Percentiles rank a stretch among this genome's conserved stretches.
Conservation (phyloP, 2,888 invertebrate genomes). For the Isoperla grammatica region DNA sequence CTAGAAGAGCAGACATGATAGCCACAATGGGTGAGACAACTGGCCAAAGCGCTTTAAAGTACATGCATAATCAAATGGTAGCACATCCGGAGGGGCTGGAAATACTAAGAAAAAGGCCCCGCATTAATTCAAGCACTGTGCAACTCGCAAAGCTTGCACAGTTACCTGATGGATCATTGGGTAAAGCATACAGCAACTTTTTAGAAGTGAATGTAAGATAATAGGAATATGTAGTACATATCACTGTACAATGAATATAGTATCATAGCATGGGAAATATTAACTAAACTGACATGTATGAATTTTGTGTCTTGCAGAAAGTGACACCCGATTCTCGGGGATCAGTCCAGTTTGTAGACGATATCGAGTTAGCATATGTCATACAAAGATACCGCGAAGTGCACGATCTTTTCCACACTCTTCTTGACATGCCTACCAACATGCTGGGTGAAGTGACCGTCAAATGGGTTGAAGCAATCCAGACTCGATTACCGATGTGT, state of each 20-base stretch:
- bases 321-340: constrained; percentile 90
- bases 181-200: constrained; percentile 80
- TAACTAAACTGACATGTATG: not conserved
- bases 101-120: constrained; percentile 70
- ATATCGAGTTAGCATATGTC: constrained; percentile 86
- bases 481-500: constrained; percentile 95
- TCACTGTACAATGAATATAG: not conserved
- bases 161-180: constrained; percentile 77
- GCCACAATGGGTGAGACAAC: constrained; percentile 93
- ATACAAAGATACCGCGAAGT: constrained; percentile 97
- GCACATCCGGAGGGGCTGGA: constrained; percentile 67
- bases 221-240: constrained; percentile 15
- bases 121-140: constrained; percentile 79
- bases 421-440: constrained; percentile 88
- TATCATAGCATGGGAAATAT: not conserved
- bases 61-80: constrained; percentile 71
- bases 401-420: constrained; percentile 91
- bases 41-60: constrained; percentile 60
- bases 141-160: constrained; percentile 63
- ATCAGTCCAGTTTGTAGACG: constrained; percentile 86
- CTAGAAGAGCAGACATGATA: constrained; percentile 81
- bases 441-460: constrained; percentile 90
- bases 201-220: constrained; percentile 65
- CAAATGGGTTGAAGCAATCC: constrained; percentile 97
- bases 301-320: constrained; percentile 46